phyloP scores from a whole-genome alignment of 2,113 vertebrate species.

The Saiga tatarica region DNA sequence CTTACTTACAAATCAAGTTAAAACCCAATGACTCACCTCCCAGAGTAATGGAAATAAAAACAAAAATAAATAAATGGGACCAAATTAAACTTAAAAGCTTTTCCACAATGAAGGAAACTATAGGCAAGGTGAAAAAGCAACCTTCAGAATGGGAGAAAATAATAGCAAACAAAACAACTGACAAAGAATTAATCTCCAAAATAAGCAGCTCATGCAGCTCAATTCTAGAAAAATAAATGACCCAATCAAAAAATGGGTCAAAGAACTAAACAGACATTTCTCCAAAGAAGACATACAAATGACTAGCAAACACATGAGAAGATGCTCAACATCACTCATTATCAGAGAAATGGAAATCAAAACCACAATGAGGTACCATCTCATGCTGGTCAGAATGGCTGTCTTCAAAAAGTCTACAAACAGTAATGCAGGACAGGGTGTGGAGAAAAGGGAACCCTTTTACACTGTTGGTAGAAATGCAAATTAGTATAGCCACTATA shows the following conservation, averaged over 20 bases:
- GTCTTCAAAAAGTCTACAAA: background rate
- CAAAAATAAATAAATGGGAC: background rate
- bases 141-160: background rate
- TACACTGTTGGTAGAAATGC: background rate
- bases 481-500: background rate
- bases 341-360: background rate
- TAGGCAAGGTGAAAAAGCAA: background rate
- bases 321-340: background rate
- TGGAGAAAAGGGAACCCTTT: background rate
- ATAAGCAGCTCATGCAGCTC: background rate
- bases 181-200: background rate
- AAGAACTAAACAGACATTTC: background rate
- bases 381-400: background rate
- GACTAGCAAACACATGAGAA: background rate
- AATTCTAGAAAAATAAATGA: background rate
- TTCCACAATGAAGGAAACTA: rapidly evolving
- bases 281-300: background rate
- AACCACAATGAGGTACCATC: background rate
- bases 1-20: background rate
- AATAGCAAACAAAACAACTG: background rate
- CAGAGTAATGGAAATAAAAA: background rate
- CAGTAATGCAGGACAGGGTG: background rate
- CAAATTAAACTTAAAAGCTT: background rate
- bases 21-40: background rate
- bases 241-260: background rate